phyloP scores from a whole-genome alignment of 2,113 vertebrate species.

The Orycteropus afer region DNA sequence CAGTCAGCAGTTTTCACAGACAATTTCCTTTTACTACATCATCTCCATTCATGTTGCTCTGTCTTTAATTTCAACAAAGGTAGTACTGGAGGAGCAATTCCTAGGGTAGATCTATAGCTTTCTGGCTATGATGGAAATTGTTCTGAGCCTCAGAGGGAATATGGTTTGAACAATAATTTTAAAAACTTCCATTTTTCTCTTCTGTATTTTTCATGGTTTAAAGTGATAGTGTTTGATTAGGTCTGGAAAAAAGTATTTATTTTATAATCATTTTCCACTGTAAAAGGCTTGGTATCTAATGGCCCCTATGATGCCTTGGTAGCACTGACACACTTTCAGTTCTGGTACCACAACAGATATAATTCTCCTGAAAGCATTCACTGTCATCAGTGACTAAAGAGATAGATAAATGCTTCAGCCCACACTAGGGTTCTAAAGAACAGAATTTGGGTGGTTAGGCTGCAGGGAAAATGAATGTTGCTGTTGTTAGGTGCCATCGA shows the following conservation, averaged over 20 bases:
- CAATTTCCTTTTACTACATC: slow-evolving; percentile 64
- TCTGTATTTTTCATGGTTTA: slow-evolving; percentile 12
- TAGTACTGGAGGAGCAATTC: background rate
- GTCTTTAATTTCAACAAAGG: slow-evolving; percentile 33
- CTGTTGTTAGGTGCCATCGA: no score
- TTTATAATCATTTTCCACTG: background rate
- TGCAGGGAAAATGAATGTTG: background rate
- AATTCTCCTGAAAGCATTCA: background rate
- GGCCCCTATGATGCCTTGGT: background rate
- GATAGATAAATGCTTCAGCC: background rate
- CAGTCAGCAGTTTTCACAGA: slow-evolving; percentile 62
- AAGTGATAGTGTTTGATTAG: background rate
- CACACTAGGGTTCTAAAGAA: background rate
- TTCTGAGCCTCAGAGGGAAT: slow-evolving; percentile 12
- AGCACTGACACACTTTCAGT: background rate
- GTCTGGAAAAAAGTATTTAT: background rate
- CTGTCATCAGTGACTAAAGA: background rate
- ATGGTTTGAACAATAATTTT: background rate
- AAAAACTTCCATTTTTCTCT: background rate
- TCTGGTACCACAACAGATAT: background rate
- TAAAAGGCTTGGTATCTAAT: background rate
- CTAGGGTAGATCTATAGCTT: background rate
- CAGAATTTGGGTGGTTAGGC: background rate
- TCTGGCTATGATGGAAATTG: background rate
- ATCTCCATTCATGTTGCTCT: slow-evolving; percentile 11